Evolutionary conservation across 2,888 invertebrate genomes (phyloP).

Genomic region (Hemicrepidius hirtus): DNA sequence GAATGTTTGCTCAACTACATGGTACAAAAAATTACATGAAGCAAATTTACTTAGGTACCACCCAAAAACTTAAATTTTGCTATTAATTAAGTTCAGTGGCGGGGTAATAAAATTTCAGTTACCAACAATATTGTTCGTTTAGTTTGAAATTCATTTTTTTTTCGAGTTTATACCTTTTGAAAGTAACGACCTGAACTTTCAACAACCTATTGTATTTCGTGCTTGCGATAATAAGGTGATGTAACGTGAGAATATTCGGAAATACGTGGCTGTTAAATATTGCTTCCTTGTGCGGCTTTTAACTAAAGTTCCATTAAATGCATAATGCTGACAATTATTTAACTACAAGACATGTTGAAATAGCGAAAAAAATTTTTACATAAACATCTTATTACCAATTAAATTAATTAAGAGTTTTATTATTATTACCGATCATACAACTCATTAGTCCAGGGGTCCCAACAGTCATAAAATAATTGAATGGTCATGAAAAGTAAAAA

Average conservation of each 20-base stretch:
- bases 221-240: slow-evolving; percentile 21
- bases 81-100: not conserved
- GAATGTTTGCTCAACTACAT: slow-evolving; percentile 11
- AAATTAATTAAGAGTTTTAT: slow-evolving; percentile 18
- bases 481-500: too few species aligned
- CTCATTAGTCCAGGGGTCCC: too few species aligned
- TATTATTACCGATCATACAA: slow-evolving; percentile 4
- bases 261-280: slow-evolving; percentile 21
- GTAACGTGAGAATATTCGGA: slow-evolving; percentile 30
- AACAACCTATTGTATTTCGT: slow-evolving; percentile 21
- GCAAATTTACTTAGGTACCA: not conserved
- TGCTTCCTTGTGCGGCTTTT: slow-evolving; percentile 1
- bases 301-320: too few species aligned
- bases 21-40: not conserved
- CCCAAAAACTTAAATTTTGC: not conserved
- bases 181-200: slow-evolving; percentile 30
- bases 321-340: too few species aligned
- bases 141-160: not conserved
- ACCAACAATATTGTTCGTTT: not conserved
- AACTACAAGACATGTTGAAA: not conserved
- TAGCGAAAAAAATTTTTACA: too few species aligned
- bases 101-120: not conserved
- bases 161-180: slow-evolving; percentile 1
- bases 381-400: not conserved
- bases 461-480: too few species aligned